phyloP scores from a whole-genome alignment of 2,888 invertebrate genomes.

The Sarcophaga carnaria region DNA sequence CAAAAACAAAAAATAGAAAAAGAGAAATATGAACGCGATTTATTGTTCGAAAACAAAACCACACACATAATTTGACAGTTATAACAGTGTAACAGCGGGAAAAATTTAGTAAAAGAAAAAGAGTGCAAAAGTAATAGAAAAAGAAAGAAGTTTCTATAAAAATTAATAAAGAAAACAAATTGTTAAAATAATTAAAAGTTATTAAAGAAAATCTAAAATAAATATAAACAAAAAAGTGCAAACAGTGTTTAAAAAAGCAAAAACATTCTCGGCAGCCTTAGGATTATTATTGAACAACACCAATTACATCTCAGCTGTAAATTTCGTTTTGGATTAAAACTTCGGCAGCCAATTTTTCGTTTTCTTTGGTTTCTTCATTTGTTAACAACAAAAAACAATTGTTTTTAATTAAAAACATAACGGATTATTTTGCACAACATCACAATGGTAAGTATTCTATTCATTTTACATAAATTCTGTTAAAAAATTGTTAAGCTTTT shows the following conservation, averaged over 20 bases:
- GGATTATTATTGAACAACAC: constrained; percentile 24
- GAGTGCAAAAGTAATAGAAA: neutral
- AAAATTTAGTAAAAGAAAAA: constrained; percentile 63
- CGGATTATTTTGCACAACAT: constrained; percentile 62
- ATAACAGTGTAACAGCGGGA: constrained; percentile 19
- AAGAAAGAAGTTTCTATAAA: constrained; percentile 5
- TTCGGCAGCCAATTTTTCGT: constrained; percentile 10
- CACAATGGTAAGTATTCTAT: constrained; percentile 76
- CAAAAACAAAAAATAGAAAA: constrained; percentile 52
- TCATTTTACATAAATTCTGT: neutral
- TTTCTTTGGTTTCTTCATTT: neutral
- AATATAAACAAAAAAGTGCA: neutral
- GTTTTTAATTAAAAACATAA: constrained; percentile 54
- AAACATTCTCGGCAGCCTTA: constrained; percentile 5
- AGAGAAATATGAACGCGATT: constrained; percentile 59
- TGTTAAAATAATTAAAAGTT: constrained; percentile 10
- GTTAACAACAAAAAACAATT: neutral
- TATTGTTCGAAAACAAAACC: constrained; percentile 30
- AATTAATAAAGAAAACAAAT: neutral
- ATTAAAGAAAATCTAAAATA: neutral
- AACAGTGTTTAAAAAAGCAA: neutral
- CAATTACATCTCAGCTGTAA: too few relatives aligned
- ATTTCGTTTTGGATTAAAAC: constrained; percentile 45
- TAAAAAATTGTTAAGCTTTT: neutral
- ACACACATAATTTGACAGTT: constrained; percentile 51